phyloP scores from a whole-genome alignment of 2,113 vertebrate genomes.

The Ondatra zibethicus region DNA sequence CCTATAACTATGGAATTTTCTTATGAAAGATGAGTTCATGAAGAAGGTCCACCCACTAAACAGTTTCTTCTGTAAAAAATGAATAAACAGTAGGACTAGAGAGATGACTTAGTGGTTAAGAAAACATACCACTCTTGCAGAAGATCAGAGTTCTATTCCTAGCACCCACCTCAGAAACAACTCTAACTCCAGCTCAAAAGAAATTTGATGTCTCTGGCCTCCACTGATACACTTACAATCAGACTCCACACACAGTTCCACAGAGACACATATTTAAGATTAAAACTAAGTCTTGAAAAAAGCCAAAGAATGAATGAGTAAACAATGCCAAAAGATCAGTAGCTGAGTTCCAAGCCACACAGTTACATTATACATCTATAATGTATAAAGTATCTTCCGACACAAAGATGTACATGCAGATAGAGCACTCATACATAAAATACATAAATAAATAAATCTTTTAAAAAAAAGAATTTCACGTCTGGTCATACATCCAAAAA shows the following conservation, averaged over 20 bases:
- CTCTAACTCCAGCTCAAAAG: not conserved
- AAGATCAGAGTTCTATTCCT: not conserved
- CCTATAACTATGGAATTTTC: constrained; percentile 6
- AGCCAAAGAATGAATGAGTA: not conserved
- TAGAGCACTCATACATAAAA: not conserved
- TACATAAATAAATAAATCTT: not conserved
- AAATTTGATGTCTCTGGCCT: not conserved
- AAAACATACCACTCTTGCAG: not conserved
- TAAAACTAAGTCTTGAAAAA: not conserved
- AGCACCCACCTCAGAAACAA: not conserved
- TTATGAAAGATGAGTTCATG: constrained; percentile 32
- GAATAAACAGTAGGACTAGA: not conserved
- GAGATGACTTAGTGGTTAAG: not conserved
- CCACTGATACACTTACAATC: not conserved
- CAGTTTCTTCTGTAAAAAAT: constrained; percentile 42
- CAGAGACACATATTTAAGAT: not conserved
- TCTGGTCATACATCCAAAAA: not conserved
- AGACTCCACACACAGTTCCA: not conserved
- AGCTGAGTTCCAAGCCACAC: not conserved
- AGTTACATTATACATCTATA: not conserved
- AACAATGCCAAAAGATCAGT: constrained; percentile 55
- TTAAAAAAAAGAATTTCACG: not conserved
- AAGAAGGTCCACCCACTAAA: constrained; percentile 41
- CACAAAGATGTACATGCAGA: not conserved
- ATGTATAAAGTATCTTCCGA: not conserved